Conservation (phyloP, 2,797 vertebrate species). For the Cetoscarus ocellatus region DNA sequence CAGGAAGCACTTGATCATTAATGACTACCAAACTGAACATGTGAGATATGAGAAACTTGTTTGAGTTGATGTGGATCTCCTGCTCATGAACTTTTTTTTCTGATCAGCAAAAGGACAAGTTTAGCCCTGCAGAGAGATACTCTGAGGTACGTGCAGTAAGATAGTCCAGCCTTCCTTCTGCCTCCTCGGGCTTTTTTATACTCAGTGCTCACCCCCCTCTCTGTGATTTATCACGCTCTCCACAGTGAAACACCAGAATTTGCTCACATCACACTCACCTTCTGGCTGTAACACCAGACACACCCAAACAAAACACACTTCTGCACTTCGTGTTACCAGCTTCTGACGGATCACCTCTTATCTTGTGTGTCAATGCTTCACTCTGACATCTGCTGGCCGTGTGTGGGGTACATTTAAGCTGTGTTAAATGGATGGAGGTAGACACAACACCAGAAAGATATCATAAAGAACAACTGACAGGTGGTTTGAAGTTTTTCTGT, state of each 20-base stretch:
- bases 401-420: neutral
- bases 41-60: neutral
- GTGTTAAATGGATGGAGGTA: neutral
- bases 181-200: slow-evolving; percentile 26
- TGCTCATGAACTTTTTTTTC: slow-evolving; percentile 32
- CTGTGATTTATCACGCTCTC: slow-evolving; percentile 8
- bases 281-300: slow-evolving; percentile 15
- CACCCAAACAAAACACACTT: slow-evolving; percentile 14
- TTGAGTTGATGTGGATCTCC: neutral
- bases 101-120: slow-evolving; percentile 39
- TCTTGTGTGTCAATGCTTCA: slow-evolving; percentile 14
- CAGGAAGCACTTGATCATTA: no score
- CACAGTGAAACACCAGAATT: slow-evolving; percentile 23
- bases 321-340: slow-evolving; percentile 30
- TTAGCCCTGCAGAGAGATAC: slow-evolving; percentile 46
- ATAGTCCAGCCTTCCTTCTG: slow-evolving; percentile 19
- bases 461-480: neutral
- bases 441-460: slow-evolving; percentile 7
- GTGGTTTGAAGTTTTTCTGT: slow-evolving; percentile 5
- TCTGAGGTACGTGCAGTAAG: slow-evolving; percentile 61
- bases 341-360: neutral
- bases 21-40: no score
- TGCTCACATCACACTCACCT: slow-evolving; percentile 26
- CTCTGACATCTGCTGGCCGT: slow-evolving; percentile 29
- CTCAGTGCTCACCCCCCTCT: slow-evolving; percentile 12